A percentile compares a stretch with the other conserved stretches of the same genome.
These are phyloP conservation scores for Somateria mollissima DNA, from an alignment of 2,797 vertebrate species.

Conservation along the genomic window DNA sequence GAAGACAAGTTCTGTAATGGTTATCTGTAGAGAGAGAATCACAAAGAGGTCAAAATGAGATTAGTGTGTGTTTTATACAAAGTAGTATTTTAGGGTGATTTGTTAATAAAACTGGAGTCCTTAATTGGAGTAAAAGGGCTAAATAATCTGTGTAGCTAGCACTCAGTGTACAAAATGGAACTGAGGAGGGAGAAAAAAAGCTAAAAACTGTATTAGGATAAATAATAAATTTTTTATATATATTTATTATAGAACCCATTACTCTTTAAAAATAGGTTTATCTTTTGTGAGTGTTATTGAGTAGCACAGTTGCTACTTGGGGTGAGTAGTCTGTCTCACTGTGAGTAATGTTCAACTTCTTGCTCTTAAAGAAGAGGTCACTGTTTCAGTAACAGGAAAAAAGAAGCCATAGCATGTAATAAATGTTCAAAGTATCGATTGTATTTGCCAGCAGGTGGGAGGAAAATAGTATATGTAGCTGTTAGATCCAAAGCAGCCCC, in stretches of 20 bases:
- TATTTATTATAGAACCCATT: background rate
- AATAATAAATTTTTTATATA: background rate
- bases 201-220: background rate
- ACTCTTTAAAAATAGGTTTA: background rate
- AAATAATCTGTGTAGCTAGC: background rate
- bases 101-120: background rate
- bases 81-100: background rate
- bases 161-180: background rate
- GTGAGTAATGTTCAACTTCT: background rate
- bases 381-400: background rate
- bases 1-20: background rate
- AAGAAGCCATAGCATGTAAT: background rate
- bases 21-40: background rate
- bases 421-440: background rate
- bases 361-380: background rate
- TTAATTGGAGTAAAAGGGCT: background rate
- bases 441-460: background rate
- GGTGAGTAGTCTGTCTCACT: background rate
- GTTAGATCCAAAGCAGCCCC: background rate
- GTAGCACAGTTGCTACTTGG: background rate
- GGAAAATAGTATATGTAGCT: background rate
- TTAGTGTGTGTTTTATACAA: background rate
- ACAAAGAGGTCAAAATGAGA: background rate
- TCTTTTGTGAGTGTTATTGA: background rate
- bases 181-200: background rate